Evolutionary conservation across 2,797 vertebrate genomes (phyloP).

Genomic region (Chaunax sp.): DNA sequence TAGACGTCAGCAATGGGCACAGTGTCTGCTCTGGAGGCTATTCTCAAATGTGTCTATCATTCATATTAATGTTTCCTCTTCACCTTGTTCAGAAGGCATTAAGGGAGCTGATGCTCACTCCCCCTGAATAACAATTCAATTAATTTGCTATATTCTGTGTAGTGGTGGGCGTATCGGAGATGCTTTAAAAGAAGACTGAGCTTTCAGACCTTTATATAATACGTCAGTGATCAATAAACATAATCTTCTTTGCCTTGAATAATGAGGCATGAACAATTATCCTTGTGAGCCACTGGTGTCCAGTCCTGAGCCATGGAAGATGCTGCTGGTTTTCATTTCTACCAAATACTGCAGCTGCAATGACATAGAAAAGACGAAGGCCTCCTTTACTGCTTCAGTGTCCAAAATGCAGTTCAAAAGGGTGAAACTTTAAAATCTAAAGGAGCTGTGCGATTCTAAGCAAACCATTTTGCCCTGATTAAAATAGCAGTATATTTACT

Average conservation of each 20-base stretch:
- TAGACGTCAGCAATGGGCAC: slow-evolving; percentile 20
- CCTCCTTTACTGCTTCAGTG: too few species aligned
- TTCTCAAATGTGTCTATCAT: slow-evolving; percentile 29
- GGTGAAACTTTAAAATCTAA: too few species aligned
- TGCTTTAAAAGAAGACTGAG: slow-evolving; percentile 22
- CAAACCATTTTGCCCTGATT: too few species aligned
- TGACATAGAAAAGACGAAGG: slow-evolving; percentile 12
- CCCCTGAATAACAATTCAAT: slow-evolving; percentile 46
- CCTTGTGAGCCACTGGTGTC: slow-evolving; percentile 29
- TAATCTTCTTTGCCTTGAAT: slow-evolving; percentile 50
- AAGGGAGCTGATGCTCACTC: slow-evolving; percentile 24
- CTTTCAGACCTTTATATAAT: slow-evolving; percentile 32
- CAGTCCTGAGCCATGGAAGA: slow-evolving; percentile 11
- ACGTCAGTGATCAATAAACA: slow-evolving; percentile 56
- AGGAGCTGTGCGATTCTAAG: too few species aligned
- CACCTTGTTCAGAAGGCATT: slow-evolving; percentile 43
- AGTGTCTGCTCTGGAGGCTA: slow-evolving; percentile 25
- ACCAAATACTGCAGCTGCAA: slow-evolving; percentile 37
- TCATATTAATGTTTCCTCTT: slow-evolving; percentile 54
- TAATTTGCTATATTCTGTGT: slow-evolving; percentile 47
- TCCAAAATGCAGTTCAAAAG: too few species aligned
- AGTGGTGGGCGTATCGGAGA: slow-evolving; percentile 14
- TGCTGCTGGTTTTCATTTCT: slow-evolving; percentile 38
- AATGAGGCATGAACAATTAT: slow-evolving; percentile 61
- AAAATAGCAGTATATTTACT: too few species aligned